A percentile compares a stretch with the other conserved stretches of the same genome.
These are phyloP conservation scores for Tenthredo scrophulariae DNA, from an alignment of 2,888 invertebrate species.

Conservation along the genomic window DNA sequence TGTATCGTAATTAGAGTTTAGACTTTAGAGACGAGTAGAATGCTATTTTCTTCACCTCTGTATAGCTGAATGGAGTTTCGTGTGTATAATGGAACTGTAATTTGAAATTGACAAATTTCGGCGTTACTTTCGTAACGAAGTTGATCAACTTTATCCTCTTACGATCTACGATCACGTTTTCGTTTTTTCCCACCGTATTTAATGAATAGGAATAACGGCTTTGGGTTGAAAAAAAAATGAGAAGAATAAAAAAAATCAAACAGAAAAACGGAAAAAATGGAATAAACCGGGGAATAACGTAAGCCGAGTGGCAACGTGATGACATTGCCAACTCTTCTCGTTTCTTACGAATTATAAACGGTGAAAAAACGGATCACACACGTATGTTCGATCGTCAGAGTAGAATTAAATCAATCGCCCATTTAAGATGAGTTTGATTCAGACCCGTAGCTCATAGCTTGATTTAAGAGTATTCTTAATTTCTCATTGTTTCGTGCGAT, in stretches of 20 bases:
- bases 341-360: not conserved
- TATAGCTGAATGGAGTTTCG: not conserved
- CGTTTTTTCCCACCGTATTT: slow-evolving; percentile 35
- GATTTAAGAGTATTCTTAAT: slow-evolving; percentile 1
- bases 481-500: not conserved
- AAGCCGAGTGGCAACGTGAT: slow-evolving; percentile 18
- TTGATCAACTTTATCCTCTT: slow-evolving; percentile 8
- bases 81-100: not conserved
- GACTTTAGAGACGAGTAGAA: too few relatives aligned
- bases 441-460: not conserved
- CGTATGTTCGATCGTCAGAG: not conserved
- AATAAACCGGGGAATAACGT: not conserved
- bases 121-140: not conserved
- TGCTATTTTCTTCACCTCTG: not conserved
- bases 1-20: not conserved
- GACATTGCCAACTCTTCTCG: not conserved
- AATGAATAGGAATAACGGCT: slow-evolving; percentile 23
- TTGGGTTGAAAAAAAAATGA: not conserved
- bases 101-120: not conserved
- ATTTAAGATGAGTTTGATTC: not conserved
- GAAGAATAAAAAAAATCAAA: not conserved
- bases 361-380: not conserved
- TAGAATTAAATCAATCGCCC: not conserved
- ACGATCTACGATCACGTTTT: slow-evolving; percentile 23
- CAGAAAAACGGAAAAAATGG: not conserved